Conservation (phyloP, 1,140 invertebrate species). For the Rhyzopertha dominica region DNA sequence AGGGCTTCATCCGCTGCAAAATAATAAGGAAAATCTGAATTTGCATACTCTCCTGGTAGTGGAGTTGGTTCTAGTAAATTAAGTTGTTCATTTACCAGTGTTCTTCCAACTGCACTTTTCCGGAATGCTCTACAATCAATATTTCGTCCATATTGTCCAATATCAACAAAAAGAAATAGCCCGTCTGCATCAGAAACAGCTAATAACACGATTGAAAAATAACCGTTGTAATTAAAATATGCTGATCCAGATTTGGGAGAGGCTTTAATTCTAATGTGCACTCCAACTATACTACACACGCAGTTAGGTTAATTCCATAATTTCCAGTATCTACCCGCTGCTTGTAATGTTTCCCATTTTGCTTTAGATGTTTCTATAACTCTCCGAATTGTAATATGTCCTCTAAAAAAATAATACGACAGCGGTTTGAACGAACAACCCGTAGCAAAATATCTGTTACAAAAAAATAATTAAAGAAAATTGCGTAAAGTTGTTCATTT, state of each 20-base stretch:
- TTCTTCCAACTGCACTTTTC: constrained; percentile 42
- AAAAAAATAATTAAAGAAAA: constrained; percentile 9
- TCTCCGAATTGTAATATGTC: constrained; percentile 17
- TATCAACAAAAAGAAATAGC: constrained; percentile 39
- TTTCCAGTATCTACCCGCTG: constrained; percentile 17
- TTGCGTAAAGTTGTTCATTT: constrained; percentile 3
- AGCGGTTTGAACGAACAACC: constrained; percentile 8
- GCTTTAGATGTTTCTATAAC: constrained; percentile 29
- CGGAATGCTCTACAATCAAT: no score
- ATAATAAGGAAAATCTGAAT: no score
- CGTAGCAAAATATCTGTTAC: constrained; percentile 15
- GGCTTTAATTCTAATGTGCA: no score
- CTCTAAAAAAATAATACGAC: constrained; percentile 14
- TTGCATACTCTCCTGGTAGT: constrained; percentile 31
- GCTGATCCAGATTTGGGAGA: constrained; percentile 34
- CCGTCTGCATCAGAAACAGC: constrained; percentile 42
- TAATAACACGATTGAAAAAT: constrained; percentile 43
- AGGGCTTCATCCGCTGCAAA: no score
- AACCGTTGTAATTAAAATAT: constrained; percentile 34
- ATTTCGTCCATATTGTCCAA: no score
- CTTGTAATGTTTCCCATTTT: constrained; percentile 28
- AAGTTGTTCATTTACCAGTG: constrained; percentile 21
- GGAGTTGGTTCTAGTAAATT: constrained; percentile 23
- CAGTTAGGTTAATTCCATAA: no score
- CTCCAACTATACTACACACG: no score